A percentile compares a stretch with the other conserved stretches of the same genome.
These are phyloP conservation scores for Lasioglossum lativentre DNA, from an alignment of 2,888 invertebrate species.

Conservation along the genomic window DNA sequence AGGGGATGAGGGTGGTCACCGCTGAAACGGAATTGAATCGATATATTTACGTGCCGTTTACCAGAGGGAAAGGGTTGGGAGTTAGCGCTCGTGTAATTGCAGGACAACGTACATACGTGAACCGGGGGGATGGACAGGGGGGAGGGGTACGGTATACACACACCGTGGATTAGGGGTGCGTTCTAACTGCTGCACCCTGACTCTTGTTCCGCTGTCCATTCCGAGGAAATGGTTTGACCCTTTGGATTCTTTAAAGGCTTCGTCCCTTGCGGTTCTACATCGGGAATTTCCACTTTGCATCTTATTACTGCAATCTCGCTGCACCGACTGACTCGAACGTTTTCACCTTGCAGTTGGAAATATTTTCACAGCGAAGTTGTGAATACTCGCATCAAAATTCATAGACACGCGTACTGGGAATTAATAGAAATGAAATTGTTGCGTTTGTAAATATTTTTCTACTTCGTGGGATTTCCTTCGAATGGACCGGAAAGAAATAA, in stretches of 20 bases:
- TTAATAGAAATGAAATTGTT: background rate
- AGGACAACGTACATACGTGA: constrained; percentile 67
- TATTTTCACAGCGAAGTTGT: background rate
- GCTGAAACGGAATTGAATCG: constrained; percentile 84
- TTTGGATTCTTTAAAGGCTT: constrained; percentile 9
- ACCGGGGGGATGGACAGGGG: background rate
- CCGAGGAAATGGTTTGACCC: constrained; percentile 21
- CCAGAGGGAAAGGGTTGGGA: constrained; percentile 78
- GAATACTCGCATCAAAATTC: background rate
- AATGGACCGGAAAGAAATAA: too few species aligned
- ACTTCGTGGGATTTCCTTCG: too few species aligned
- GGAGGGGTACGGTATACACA: background rate
- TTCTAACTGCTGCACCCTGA: constrained; percentile 44
- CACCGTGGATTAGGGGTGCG: constrained; percentile 44
- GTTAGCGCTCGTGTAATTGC: constrained; percentile 83
- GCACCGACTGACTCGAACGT: background rate
- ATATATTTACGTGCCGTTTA: constrained; percentile 85
- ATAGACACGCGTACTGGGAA: background rate
- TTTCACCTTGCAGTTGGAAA: background rate
- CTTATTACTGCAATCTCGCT: background rate
- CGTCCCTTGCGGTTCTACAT: constrained; percentile 14
- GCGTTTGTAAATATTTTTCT: background rate
- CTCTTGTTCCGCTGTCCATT: constrained; percentile 27
- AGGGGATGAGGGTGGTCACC: constrained; percentile 67
- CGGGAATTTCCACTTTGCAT: background rate